Base-by-base conservation (phyloP, 1,140 invertebrate species). In the Drosophila ficusphila region DNA sequence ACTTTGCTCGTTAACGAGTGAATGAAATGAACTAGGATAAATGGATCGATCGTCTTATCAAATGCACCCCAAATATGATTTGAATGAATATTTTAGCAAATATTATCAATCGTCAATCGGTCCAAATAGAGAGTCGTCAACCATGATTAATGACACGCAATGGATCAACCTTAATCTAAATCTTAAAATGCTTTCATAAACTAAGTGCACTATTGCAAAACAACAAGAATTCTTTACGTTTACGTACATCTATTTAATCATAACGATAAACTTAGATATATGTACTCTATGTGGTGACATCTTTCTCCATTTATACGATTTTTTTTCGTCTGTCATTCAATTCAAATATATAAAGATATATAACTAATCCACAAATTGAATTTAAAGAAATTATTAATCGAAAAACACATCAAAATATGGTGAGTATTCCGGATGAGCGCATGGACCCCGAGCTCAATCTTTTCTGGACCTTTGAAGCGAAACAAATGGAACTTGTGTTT, bases 231-330 rank as follows among this genome's bases (percentile, higher is more conserved):
- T n/a, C 36, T 49, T 52, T 46, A 41, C 25, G 51, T 46, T 39
- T 70, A 38, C 44, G 38, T 54, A 47, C 48, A 76, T 70, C 31
- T 61, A 61, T 54, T 54, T 76, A 34, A 64, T 72, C 69, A 62
- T 76, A 52, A 31, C 12, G 19, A 77, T 57, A 64, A 39, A 31
- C 52, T 76, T 56, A 62, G 54, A 62, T 53, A 65, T 51, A 70
- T 51, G 54, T 70, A n/a, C n/a, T n/a, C n/a, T n/a, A 70, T 44
- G n/a, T 25, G 19, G 64, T 38, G 12, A 31, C 31, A 36, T 36
- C 29, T 44, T 44, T 76, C 42, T 58, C 23, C 18, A 62, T 31
- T 27, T 62, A 67, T 48, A 36, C 42, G 33, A 41, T 41, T 19
- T 57, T 64, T 62, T 73, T 54, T 38, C 64, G 53, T 79, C 52